Evolutionary conservation across 2,888 invertebrate species (phyloP), one percentile per base, ranked within the genome.

Genomic region (Pardosa pseudoannulata): DNA sequence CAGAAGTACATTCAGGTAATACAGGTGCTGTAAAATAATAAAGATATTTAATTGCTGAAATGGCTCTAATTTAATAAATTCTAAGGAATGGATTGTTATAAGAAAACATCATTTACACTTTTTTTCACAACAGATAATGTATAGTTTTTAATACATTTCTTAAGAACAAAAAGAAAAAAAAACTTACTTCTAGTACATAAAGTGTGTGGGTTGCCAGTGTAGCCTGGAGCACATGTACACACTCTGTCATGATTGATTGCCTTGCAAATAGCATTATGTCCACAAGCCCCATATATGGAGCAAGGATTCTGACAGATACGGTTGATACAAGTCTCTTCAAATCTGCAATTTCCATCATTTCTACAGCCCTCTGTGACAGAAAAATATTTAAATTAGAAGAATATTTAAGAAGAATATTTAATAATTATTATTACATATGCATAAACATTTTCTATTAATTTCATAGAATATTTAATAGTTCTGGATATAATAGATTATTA

Each of bases 221-320:
- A 91, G 95, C 97, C 97, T 73, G 96, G 95, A 31, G 97, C 96
- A 90, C 97, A 97, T 1, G 96, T 96, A 95, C 97, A 97, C 93
- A 96, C 95, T 90, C 97, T 96, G 93, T 95, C 96, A 94, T 97
- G 97, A 90, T 96, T 95, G 13, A 94, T 93, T 0, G 96, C 95
- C 0, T 95, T 94, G 83, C 91, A 91, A 75, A 90, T 87, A 32
- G 91, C 90, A 78, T 90, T 90, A 74, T 89, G 89, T 83, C 91
- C 90, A 91, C 97, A 97, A 1, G 97, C 97, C 89, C 96, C 94
- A 91, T 97, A 97, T 46, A 96, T 94, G 95, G 97, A 96, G 96
- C 31, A 95, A 91, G 3, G 96, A 91, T 97, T 94, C 89, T 95
- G 95, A 90, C 97, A 97, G 91, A 94, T 94, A 76, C 94, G 94